phyloP scores from a whole-genome alignment of 2,797 vertebrate species.

The Hybognathus amarus region DNA sequence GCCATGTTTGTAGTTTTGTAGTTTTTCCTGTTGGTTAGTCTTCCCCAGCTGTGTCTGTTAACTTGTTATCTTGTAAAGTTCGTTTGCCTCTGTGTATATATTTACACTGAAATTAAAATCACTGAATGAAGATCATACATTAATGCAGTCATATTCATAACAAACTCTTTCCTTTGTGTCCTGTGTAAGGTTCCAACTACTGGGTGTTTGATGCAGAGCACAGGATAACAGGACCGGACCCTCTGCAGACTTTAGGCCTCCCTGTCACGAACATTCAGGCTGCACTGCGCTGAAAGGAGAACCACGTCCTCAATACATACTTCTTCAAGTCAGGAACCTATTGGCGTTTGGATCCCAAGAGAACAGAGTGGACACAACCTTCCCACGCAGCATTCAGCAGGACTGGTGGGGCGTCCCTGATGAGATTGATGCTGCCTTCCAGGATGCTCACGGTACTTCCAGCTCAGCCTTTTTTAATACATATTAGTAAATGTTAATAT shows the following conservation, averaged over 20 bases:
- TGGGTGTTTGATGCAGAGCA: constrained; percentile 91
- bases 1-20: too few relatives aligned
- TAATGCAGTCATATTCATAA: constrained; percentile 38
- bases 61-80: too few relatives aligned
- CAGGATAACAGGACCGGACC: constrained; percentile 83
- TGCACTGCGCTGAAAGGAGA: constrained; percentile 86
- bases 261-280: constrained; percentile 80
- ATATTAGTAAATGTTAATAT: not conserved
- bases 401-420: constrained; percentile 89
- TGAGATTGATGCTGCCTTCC: constrained; percentile 87
- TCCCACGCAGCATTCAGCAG: constrained; percentile 77
- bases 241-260: constrained; percentile 81
- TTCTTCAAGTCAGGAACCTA: constrained; percentile 87
- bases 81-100: too few relatives aligned
- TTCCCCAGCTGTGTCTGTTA: too few relatives aligned
- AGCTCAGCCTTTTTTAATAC: not conserved
- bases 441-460: constrained; percentile 83
- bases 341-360: constrained; percentile 86
- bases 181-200: constrained; percentile 74
- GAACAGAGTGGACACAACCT: constrained; percentile 78
- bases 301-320: constrained; percentile 85
- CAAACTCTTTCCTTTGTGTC: not conserved
- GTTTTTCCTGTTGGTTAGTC: too few relatives aligned
- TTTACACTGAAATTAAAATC: constrained; percentile 41
- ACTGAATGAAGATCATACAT: constrained; percentile 38